These are phyloP conservation scores for Illadopsis cleaveri DNA, from an alignment of 2,113 vertebrate species.

Conservation along the genomic window DNA sequence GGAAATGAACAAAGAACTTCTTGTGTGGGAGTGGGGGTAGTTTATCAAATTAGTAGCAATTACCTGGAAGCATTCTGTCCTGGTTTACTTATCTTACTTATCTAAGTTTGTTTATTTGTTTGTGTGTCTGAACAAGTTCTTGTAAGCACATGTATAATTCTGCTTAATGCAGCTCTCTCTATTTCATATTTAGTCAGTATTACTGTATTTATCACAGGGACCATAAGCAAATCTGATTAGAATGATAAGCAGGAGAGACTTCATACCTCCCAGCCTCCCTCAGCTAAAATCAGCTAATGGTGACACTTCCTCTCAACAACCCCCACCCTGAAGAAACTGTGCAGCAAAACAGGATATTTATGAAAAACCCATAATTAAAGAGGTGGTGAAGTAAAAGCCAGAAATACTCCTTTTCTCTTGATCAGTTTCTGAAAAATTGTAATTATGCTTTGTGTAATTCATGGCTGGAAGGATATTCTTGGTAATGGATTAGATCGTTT, in stretches of 20 bases:
- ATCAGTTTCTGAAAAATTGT: not conserved
- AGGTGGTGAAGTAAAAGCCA: not conserved
- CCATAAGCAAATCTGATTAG: constrained; percentile 17
- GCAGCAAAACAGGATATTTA: constrained; percentile 51
- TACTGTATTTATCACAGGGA: constrained; percentile 18
- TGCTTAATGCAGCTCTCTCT: not conserved
- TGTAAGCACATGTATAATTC: not conserved
- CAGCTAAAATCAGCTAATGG: constrained; percentile 13
- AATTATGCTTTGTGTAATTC: not conserved
- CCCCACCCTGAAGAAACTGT: not conserved
- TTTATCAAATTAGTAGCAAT: not conserved
- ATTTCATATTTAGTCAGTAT: constrained; percentile 37
- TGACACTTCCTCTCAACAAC: not conserved
- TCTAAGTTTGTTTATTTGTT: not conserved
- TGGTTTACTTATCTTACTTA: not conserved
- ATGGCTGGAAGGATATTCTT: not conserved
- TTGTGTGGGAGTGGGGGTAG: fast-evolving
- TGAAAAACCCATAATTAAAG: not conserved
- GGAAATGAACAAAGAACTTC: not conserved
- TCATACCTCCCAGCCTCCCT: not conserved
- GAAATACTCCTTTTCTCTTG: not conserved
- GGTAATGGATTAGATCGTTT: not conserved
- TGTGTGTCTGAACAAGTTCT: not conserved
- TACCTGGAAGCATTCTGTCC: not conserved
- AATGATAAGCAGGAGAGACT: constrained; percentile 47